These are phyloP conservation scores for Fregetta grallaria DNA, from an alignment of 2,113 vertebrate genomes.

Conservation along the genomic window DNA sequence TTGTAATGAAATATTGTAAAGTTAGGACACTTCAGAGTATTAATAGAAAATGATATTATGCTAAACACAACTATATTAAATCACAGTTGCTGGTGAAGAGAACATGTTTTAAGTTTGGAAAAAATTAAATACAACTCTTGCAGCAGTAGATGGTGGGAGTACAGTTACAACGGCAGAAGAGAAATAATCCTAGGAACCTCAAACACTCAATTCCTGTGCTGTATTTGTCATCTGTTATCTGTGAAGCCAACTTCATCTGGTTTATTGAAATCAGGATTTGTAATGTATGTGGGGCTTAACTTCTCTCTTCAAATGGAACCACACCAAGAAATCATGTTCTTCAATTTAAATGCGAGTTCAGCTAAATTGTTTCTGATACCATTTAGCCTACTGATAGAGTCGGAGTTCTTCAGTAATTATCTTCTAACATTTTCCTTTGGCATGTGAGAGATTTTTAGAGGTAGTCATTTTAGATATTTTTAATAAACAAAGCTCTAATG, in stretches of 20 bases:
- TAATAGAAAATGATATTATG: constrained; percentile 13
- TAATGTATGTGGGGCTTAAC: background rate
- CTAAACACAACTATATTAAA: background rate
- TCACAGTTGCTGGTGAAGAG: background rate
- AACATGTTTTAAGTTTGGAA: background rate
- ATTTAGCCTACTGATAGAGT: background rate
- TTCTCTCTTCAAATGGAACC: background rate
- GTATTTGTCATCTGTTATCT: background rate
- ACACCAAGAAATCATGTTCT: background rate
- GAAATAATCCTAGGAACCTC: background rate
- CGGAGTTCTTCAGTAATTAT: background rate
- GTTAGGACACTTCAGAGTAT: background rate
- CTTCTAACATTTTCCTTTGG: background rate
- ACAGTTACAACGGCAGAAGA: background rate
- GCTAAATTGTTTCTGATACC: background rate
- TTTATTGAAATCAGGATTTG: background rate
- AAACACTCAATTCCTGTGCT: background rate
- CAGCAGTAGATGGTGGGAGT: background rate
- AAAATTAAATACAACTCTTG: background rate
- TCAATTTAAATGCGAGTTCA: background rate
- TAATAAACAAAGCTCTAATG: background rate
- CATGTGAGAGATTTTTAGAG: background rate
- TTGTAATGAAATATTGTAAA: constrained; percentile 21
- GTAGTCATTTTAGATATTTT: background rate
- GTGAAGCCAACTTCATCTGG: background rate